Conservation (phyloP, 2,888 invertebrate species). For the Lasiommata megera region DNA sequence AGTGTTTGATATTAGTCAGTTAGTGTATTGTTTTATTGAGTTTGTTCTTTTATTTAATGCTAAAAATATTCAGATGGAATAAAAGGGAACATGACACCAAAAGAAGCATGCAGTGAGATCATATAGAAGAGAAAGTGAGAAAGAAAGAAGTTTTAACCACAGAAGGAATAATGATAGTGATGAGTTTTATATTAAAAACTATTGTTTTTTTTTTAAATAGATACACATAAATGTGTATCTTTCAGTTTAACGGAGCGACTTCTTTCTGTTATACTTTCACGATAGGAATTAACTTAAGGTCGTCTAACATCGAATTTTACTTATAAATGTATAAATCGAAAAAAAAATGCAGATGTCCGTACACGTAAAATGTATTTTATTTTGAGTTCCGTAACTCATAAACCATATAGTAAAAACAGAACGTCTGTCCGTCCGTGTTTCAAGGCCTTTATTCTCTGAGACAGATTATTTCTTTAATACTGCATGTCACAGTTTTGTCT, state of each 20-base stretch:
- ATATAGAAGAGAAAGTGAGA: conserved; percentile 14
- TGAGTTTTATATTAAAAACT: not conserved
- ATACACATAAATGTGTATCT: not conserved
- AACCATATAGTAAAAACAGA: too few relatives aligned
- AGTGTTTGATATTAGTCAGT: not conserved
- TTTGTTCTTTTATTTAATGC: not conserved
- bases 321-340: not conserved
- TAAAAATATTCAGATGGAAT: not conserved
- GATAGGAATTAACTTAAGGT: not conserved
- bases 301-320: conserved; percentile 13
- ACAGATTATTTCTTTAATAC: too few relatives aligned
- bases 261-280: conserved; percentile 16
- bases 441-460: too few relatives aligned
- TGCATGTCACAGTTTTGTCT: too few relatives aligned
- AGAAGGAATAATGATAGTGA: conserved; percentile 1
- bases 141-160: conserved; percentile 14
- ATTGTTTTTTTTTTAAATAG: not conserved
- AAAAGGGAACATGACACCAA: conserved; percentile 5
- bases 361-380: not conserved
- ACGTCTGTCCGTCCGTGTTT: too few relatives aligned
- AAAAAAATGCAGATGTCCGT: not conserved
- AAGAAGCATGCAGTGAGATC: conserved; percentile 10
- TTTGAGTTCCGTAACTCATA: too few relatives aligned
- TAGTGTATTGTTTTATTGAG: not conserved
- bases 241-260: not conserved